Base-by-base conservation (phyloP, 2,797 vertebrate genomes). In the Rhadinocentrus ornatus region DNA sequence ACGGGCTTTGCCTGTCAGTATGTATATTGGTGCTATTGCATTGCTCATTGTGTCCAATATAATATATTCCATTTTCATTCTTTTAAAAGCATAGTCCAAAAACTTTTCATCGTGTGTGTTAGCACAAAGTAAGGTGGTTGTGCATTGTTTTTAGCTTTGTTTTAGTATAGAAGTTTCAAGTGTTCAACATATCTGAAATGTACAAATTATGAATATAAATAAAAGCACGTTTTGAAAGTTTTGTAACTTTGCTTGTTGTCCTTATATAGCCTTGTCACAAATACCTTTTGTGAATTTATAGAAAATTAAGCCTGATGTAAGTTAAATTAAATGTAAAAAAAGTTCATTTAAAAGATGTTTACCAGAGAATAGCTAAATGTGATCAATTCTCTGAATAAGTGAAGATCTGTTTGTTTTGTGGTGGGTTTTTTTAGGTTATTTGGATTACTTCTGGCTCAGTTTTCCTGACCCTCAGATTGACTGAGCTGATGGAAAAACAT, bases 181-280 rank as follows among this genome's bases (percentile, higher is more conserved):
- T 91, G 92, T 95, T 92, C 93, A 90, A 93, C 93, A 94, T 95
- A 94, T 95, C 92, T 95, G 94, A 93, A 93, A 91, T 98, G 96
- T 98, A 96, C 90, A 96, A 96, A 94, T 88, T 78, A 88, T 84
- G 77, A 92, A 86, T 93, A 93, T 91, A 92, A 98, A 97, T 97
- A 97, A 98, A 95, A 96, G 94, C 93, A 94, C 94, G 92, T 96
- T 88, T 96, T 96, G 93, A 95, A 94, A 94, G 78, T 96, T 97
- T 97, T 96, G 86, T 93, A 92, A 96, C 69, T 87, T 89, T 89
- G 68, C 90, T 93, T 93, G 82, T 93, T 77, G 66, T 74, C 20
- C 16, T 31, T 78, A 20, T 11, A 52, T 34, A 27, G 34, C 2
- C 31, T 62, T 44, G 37, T 61, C 72, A 7, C 29, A 31, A 15